Percentiles rank a stretch among this genome's conserved stretches.
Conservation (phyloP, 2,113 vertebrate species). For the Collichthys lucidus region DNA sequence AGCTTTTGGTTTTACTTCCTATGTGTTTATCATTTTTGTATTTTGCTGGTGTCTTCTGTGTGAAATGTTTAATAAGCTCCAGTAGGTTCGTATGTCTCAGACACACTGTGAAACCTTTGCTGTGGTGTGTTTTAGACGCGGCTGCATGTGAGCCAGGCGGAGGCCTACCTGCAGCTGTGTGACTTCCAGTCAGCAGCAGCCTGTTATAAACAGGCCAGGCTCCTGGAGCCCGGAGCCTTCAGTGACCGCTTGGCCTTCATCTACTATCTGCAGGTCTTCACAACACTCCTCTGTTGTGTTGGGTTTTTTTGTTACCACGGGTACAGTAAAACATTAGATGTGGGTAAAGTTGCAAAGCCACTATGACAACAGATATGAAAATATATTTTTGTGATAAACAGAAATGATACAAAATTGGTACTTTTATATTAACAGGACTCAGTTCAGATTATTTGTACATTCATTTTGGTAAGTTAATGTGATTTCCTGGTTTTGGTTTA, state of each 20-base stretch:
- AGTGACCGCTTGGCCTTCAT: slow-evolving; percentile 77
- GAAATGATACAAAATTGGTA: background rate
- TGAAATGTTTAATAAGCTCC: background rate
- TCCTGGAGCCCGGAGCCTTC: slow-evolving; percentile 59
- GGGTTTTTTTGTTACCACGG: background rate
- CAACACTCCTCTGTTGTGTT: background rate
- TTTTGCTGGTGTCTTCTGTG: background rate
- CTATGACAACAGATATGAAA: no score
- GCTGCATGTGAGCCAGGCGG: slow-evolving; percentile 76
- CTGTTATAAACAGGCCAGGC: slow-evolving; percentile 77
- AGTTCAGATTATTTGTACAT: no score
- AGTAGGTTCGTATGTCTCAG: background rate
- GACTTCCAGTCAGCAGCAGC: slow-evolving; percentile 85
- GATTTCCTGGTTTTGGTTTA: background rate
- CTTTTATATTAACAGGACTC: background rate
- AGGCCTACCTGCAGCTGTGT: slow-evolving; percentile 86
- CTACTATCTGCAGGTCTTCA: slow-evolving; percentile 80
- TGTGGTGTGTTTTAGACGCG: slow-evolving; percentile 68
- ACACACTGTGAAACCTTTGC: background rate
- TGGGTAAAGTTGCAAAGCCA: no score
- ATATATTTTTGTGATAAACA: no score
- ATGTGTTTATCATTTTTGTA: background rate
- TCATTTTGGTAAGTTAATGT: no score
- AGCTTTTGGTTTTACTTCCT: background rate
- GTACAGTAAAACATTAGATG: background rate